Base-by-base conservation (phyloP, 2,888 invertebrate genomes). In the Andrena praecox region DNA sequence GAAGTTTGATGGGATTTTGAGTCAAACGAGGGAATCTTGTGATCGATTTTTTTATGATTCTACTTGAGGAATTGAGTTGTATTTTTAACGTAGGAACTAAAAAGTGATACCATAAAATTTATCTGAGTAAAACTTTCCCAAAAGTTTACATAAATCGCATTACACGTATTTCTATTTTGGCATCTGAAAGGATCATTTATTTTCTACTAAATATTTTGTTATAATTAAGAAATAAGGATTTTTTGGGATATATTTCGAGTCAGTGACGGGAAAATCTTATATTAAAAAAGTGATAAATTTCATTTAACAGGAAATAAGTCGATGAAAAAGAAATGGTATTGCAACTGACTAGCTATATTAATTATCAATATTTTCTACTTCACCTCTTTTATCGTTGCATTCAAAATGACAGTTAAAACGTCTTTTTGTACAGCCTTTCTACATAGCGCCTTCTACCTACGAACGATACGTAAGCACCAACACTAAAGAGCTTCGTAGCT, bases 391-490 rank as follows among this genome's bases (percentile, higher is more conserved):
- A 24, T 27, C 20, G 1, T 68, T 33, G 24, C 54, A 52, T 33
- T 52, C 5, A 20, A 54, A 33, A 54, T 20, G 12, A 54, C 24
- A 54, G 31, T 24, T n/a, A 31, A 52, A 31, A 24, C 27, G 56
- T 77, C 85, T 87, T 89, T 91, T 80, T 83, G 83, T 84, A 88
- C 92, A 92, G 92, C 91, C 91, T 87, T 91, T 89, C 90, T 91
- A 91, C 89, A 84, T 93, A 88, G 90, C 89, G 77, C 88, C 91
- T 89, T 91, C 91, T 78, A 88, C 89, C 77, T 92, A 91, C 76
- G 93, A 91, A 91, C 90, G 90, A 93, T 93, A 93, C 90, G 93
- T 93, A 93, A 93, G 92, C 87, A 87, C 62, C 63, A 70, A 72
- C 27, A 79, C 3, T 56, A 71, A 50, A 66, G 64, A 71, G 60